Evolutionary conservation across 2,797 vertebrate species (phyloP).

Genomic region (Fundulus diaphanus): DNA sequence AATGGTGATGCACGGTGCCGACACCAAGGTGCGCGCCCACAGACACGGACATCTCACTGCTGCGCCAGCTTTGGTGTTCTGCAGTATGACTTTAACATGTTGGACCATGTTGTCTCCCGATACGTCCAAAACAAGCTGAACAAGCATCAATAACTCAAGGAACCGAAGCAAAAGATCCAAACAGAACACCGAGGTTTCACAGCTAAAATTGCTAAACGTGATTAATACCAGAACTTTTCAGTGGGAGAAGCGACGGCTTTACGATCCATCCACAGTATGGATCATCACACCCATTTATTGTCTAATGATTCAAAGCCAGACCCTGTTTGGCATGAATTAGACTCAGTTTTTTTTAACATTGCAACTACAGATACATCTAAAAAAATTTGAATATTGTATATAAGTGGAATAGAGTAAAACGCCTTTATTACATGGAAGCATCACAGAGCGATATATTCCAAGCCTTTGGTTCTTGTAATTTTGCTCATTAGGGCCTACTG

Average conservation of each 20-base stretch:
- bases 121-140: background rate
- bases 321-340: background rate
- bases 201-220: background rate
- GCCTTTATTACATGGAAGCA: no score
- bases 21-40: conserved; percentile 17
- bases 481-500: no score
- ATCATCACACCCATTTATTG: conserved; percentile 1
- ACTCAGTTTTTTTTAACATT: conserved; percentile 1
- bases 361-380: no score
- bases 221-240: background rate
- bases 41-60: conserved; percentile 24
- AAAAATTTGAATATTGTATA: no score
- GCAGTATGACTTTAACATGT: conserved; percentile 25
- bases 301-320: background rate
- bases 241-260: background rate
- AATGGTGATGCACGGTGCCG: conserved; percentile 59
- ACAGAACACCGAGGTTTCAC: background rate
- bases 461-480: no score
- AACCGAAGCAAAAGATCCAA: conserved; percentile 6
- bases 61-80: conserved; percentile 42
- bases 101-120: background rate
- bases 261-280: background rate
- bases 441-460: no score
- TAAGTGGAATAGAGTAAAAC: no score
- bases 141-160: background rate